Evolutionary conservation across 2,797 vertebrate species (phyloP).

Genomic region (Pangasius mekongensis): DNA sequence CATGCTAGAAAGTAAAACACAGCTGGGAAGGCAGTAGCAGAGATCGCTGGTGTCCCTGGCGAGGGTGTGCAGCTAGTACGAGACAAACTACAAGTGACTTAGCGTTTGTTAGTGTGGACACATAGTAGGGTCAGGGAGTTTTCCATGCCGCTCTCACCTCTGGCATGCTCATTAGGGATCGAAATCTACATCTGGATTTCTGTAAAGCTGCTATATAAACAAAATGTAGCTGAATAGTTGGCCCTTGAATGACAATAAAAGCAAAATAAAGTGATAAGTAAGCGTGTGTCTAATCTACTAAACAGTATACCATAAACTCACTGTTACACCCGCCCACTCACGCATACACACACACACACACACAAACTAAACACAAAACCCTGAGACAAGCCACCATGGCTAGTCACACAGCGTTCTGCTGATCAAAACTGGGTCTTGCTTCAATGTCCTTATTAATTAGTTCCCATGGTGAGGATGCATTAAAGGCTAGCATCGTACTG

Average conservation of each 20-base stretch:
- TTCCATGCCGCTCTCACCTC: not conserved
- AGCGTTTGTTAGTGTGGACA: not conserved
- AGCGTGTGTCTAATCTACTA: constrained; percentile 44
- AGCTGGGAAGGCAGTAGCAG: not conserved
- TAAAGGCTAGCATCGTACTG: constrained; percentile 56
- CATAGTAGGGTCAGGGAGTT: not conserved
- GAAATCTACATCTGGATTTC: not conserved
- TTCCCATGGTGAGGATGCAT: constrained; percentile 59
- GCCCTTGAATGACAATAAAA: constrained; percentile 44
- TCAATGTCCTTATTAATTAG: constrained; percentile 60
- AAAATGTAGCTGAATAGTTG: not conserved
- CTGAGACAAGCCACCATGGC: constrained; percentile 19
- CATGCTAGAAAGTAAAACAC: not conserved
- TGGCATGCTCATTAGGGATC: not conserved
- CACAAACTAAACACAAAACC: constrained; percentile 7
- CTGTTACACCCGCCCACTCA: constrained; percentile 4
- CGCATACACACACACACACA: constrained; percentile 22
- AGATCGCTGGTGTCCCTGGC: not conserved
- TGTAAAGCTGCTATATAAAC: not conserved
- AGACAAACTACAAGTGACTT: not conserved
- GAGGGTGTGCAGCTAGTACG: not conserved
- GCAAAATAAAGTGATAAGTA: constrained; percentile 37
- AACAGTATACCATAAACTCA: not conserved
- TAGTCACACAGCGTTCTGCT: constrained; percentile 43
- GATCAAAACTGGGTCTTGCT: constrained; percentile 54